These are phyloP conservation scores for Macrobrachium nipponense DNA, from an alignment of 1,140 invertebrate genomes.

Conservation along the genomic window DNA sequence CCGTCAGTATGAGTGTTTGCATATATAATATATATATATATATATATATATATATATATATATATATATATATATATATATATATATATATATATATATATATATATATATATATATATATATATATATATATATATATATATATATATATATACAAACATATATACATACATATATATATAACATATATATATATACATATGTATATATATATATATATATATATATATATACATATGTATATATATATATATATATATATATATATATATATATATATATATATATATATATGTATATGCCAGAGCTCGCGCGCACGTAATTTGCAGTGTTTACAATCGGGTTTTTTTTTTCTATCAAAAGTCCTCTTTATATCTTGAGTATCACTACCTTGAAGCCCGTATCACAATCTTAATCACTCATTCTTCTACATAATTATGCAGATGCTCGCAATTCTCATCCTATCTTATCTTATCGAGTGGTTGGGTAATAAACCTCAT, in stretches of 20 bases:
- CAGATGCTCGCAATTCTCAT: no score
- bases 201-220: conserved; percentile 11
- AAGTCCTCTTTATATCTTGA: no score
- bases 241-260: conserved; percentile 3
- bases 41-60: conserved; percentile 11
- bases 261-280: conserved; percentile 11
- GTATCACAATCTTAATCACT: no score
- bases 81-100: neutral
- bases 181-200: neutral
- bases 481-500: no score
- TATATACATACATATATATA: no score
- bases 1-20: neutral
- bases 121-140: conserved; percentile 13
- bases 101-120: neutral
- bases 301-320: no score
- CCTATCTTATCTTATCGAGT: no score
- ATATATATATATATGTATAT: neutral
- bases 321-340: no score
- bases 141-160: neutral
- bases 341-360: no score
- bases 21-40: conserved; percentile 13
- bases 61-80: conserved; percentile 20
- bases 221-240: conserved; percentile 1
- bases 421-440: no score
- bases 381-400: no score